Evolutionary conservation across 2,797 vertebrate species (phyloP), one percentile per base, ranked within the genome.

Genomic region (Luscinia megarhynchos): DNA sequence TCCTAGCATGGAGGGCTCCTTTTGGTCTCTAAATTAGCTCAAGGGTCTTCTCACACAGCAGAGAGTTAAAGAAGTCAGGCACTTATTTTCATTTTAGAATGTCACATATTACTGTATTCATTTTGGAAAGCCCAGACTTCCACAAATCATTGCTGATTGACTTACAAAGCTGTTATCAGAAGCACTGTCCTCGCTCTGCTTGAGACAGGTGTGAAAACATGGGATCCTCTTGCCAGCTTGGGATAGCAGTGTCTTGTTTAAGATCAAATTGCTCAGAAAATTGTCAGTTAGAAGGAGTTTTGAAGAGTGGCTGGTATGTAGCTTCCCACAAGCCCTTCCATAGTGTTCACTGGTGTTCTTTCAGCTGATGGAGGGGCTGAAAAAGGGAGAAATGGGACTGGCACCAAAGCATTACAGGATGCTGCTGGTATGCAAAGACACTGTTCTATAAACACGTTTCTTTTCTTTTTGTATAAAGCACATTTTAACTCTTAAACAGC

Each of bases 261-360:
- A 84, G 84, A 61, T 7, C 26, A 34, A 85, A 72, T 41, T 67
- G 27, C 38, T 74, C 32, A 76, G 67, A 82, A 92, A 82, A 85
- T 63, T 87, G 53, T 7, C 29, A 77, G 8, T 40, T 61, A 61
- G 51, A 69, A 64, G n/a, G 34, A 58, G 22, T 67, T 90, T 67
- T 70, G 57, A 87, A 54, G 38, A 46, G 12, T 0, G 0, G 32
- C 43, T 4, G 3, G 6, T 50, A 29, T 32, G 15, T 68, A 45
- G 19, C 54, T 92, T 61, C 74, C 48, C 38, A 43, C 23, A 62
- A 43, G 58, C 9, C 5, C 27, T 90, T 79, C 43, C 64, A 63
- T 0, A 20, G 14, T 11, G 22, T 32, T 83, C 24, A 11, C 3
- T 48, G 41, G 11, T 3, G 0, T 55, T 84, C 30, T 68, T 81